phyloP scores from a whole-genome alignment of 1,140 invertebrate species.

The Neodiprion fabricii region DNA sequence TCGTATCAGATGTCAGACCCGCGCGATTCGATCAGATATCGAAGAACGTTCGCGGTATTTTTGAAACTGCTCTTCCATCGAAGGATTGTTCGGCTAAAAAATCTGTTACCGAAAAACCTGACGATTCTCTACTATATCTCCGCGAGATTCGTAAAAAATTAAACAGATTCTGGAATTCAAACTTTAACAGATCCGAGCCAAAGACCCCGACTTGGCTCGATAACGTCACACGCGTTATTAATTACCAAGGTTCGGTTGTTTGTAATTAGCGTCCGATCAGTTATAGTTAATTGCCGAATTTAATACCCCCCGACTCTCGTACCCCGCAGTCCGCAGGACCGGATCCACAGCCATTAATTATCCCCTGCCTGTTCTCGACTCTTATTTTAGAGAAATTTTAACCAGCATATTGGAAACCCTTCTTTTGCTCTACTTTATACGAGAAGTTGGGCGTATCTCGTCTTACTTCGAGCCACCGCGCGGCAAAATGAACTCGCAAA shows the following conservation, averaged over 20 bases:
- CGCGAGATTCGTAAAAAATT: too few relatives aligned
- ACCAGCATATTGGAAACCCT: conserved; percentile 3
- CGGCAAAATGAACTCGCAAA: too few relatives aligned
- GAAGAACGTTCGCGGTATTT: too few relatives aligned
- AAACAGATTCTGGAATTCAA: too few relatives aligned
- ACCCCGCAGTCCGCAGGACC: conserved; percentile 29
- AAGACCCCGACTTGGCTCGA: conserved; percentile 23
- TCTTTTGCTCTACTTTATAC: not conserved
- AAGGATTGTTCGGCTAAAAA: too few relatives aligned
- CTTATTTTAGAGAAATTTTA: not conserved
- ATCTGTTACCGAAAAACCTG: too few relatives aligned
- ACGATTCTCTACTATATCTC: too few relatives aligned
- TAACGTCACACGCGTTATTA: conserved; percentile 53
- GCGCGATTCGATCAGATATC: too few relatives aligned
- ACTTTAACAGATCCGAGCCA: too few relatives aligned
- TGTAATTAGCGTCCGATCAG: conserved; percentile 55
- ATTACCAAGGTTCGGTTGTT: conserved; percentile 50
- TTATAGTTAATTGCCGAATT: conserved; percentile 50
- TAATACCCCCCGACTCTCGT: conserved; percentile 25
- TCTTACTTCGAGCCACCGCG: not conserved
- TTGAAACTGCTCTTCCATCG: too few relatives aligned
- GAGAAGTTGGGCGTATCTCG: not conserved
- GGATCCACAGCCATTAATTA: conserved; percentile 48
- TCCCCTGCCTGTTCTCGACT: conserved; percentile 17
- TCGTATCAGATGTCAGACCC: too few relatives aligned